These are phyloP conservation scores for Enteromius viviparus DNA, from an alignment of 2,797 vertebrate genomes.

Conservation along the genomic window DNA sequence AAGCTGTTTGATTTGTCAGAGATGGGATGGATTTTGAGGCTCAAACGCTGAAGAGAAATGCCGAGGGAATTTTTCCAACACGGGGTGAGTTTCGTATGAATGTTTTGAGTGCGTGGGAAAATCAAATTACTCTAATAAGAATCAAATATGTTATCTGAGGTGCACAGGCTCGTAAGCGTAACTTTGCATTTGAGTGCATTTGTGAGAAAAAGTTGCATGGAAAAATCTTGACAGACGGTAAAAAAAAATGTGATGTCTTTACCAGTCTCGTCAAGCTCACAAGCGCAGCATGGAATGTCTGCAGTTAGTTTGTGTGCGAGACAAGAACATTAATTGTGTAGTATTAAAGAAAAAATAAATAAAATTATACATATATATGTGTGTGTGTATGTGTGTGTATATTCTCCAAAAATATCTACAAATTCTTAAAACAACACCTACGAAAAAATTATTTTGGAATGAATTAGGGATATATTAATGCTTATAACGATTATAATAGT, in stretches of 20 bases:
- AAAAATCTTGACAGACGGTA: slow-evolving; percentile 62
- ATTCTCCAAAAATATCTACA: background rate
- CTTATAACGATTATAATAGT: too few species aligned
- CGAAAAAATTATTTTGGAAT: background rate
- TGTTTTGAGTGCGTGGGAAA: background rate
- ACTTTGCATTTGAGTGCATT: background rate
- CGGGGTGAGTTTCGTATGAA: background rate
- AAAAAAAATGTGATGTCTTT: slow-evolving; percentile 64
- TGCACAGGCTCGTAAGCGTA: background rate
- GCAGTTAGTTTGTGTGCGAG: slow-evolving; percentile 31
- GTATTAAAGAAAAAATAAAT: background rate
- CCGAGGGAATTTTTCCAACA: background rate
- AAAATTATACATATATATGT: too few species aligned
- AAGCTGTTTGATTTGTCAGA: background rate
- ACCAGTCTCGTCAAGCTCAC: slow-evolving; percentile 60
- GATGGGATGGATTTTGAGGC: background rate
- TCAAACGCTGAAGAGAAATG: background rate
- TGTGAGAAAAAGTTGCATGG: slow-evolving; percentile 45
- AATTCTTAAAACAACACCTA: background rate
- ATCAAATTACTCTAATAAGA: background rate
- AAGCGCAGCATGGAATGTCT: slow-evolving; percentile 62
- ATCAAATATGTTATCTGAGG: background rate
- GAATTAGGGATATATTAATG: background rate
- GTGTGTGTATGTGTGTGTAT: too few species aligned
- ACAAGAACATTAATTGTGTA: slow-evolving; percentile 34